Evolutionary conservation across 2,888 invertebrate species (phyloP).

Genomic region (Drosophila fungiperda): DNA sequence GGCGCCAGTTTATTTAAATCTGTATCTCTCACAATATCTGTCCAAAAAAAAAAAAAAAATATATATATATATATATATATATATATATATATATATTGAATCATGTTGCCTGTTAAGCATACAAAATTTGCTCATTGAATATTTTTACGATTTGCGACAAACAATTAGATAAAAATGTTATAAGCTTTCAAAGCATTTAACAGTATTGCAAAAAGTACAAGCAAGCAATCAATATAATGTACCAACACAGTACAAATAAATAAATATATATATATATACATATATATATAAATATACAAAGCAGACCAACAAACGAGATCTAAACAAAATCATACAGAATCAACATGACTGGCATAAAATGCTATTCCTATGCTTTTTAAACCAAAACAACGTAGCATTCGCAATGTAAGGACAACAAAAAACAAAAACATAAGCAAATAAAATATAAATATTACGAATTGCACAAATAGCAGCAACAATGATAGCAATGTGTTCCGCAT

Average conservation of each 20-base stretch:
- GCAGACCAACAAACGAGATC: not conserved
- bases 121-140: not conserved
- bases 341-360: conserved; percentile 15
- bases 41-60: too few relatives aligned
- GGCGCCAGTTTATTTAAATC: conserved; percentile 21
- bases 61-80: not conserved
- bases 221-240: not conserved
- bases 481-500: conserved; percentile 29
- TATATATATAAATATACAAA: not conserved
- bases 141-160: not conserved
- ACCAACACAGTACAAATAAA: not conserved
- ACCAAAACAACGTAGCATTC: conserved; percentile 37
- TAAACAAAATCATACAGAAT: conserved; percentile 7
- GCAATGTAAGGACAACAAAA: conserved; percentile 9
- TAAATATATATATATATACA: not conserved
- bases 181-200: conserved; percentile 1
- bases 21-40: too few relatives aligned
- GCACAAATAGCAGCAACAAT: conserved; percentile 51
- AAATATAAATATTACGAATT: conserved; percentile 60
- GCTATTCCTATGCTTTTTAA: conserved; percentile 1
- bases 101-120: not conserved
- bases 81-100: not conserved
- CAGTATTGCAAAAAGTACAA: not conserved
- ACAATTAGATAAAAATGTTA: not conserved
- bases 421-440: conserved; percentile 49